These are phyloP conservation scores for Drosophila repletoides DNA, from an alignment of 1,140 invertebrate species.

Conservation along the genomic window DNA sequence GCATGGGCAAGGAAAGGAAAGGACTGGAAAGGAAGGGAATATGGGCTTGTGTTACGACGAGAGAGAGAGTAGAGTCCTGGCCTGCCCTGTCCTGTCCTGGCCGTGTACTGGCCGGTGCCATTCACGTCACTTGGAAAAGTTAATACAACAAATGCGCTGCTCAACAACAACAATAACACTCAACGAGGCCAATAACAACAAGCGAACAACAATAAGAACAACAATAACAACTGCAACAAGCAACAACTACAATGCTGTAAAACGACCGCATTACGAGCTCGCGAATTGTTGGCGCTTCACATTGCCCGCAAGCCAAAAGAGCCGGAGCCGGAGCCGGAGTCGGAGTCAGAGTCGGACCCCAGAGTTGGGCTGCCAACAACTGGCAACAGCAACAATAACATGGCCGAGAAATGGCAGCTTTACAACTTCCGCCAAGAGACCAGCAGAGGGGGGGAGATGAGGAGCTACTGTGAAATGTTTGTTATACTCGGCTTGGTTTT, in stretches of 20 bases:
- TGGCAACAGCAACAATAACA: slow-evolving; percentile 58
- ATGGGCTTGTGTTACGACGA: slow-evolving; percentile 15
- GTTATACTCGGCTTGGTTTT: slow-evolving; percentile 30
- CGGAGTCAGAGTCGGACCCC: too few relatives aligned
- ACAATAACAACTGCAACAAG: slow-evolving; percentile 43
- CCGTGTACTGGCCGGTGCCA: slow-evolving; percentile 42
- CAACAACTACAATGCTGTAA: slow-evolving; percentile 62
- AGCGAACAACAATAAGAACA: slow-evolving; percentile 13
- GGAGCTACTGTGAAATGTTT: slow-evolving; percentile 52
- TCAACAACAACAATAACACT: slow-evolving; percentile 41
- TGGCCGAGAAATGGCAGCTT: slow-evolving; percentile 80
- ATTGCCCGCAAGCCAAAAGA: slow-evolving; percentile 54
- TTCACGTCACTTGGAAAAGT: slow-evolving; percentile 73
- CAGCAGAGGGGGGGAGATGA: slow-evolving; percentile 13
- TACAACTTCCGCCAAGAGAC: slow-evolving; percentile 77
- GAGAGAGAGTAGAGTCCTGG: neutral
- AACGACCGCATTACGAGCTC: slow-evolving; percentile 79
- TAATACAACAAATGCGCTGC: slow-evolving; percentile 75
- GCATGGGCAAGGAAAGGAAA: slow-evolving; percentile 1
- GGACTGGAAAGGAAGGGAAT: neutral
- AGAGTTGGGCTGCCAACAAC: too few relatives aligned
- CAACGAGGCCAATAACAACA: slow-evolving; percentile 29
- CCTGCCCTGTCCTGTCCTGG: neutral
- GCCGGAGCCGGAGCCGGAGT: slow-evolving; percentile 28
- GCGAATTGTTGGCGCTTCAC: slow-evolving; percentile 65